Evolutionary conservation across 2,113 vertebrate species (phyloP).

Genomic region (Odontesthes bonariensis): DNA sequence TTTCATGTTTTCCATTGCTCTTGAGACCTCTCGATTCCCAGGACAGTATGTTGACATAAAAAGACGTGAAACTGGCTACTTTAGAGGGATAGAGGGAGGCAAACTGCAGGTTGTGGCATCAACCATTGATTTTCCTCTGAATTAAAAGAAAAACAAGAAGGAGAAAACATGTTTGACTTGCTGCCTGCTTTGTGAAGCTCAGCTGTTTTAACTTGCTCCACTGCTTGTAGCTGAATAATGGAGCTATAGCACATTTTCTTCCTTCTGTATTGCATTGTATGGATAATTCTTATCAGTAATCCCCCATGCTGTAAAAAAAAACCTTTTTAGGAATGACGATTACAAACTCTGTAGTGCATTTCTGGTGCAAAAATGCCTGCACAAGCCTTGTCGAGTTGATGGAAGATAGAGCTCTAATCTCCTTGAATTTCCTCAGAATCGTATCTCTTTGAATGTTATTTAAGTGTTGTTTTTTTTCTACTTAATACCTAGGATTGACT

Average conservation of each 20-base stretch:
- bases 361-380: background rate
- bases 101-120: background rate
- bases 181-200: background rate
- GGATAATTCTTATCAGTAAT: background rate
- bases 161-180: background rate
- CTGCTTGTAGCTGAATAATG: background rate
- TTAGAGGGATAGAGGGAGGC: background rate
- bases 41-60: background rate
- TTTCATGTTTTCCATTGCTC: background rate
- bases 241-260: background rate
- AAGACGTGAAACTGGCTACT: background rate
- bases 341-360: background rate
- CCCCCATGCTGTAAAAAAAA: background rate
- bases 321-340: background rate
- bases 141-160: background rate
- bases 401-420: constrained; percentile 1
- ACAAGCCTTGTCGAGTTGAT: background rate
- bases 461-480: constrained; percentile 3
- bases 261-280: background rate
- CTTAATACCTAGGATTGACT: background rate
- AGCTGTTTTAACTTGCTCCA: background rate
- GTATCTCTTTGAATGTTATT: background rate
- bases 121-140: background rate
- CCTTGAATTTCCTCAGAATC: background rate
- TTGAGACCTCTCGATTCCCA: background rate